Base-by-base conservation (phyloP, 2,797 vertebrate species). In the Adelosebastes latens region DNA sequence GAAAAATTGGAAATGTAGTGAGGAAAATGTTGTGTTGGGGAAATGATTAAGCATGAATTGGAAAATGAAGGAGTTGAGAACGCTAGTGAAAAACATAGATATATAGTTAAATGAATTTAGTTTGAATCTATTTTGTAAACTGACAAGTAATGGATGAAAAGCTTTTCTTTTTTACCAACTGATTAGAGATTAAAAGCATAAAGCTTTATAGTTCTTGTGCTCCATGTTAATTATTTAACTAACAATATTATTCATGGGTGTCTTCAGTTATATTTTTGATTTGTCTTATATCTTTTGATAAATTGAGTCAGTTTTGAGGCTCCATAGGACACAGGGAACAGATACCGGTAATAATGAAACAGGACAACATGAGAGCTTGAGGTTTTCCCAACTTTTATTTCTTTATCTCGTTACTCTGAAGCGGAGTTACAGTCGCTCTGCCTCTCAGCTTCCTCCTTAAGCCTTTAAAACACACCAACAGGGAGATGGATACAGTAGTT, bases 391-490 rank as follows among this genome's bases (percentile, higher is more conserved):
- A 84, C 52, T 90, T 95, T 94, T 95, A 94, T 95, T 95, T 94
- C 56, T 85, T 89, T 56, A 76, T 90, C 84, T 94, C 83, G 81
- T 92, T 82, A 80, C 79, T 90, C 81, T 87, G 86, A 81, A 90
- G 88, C 84, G 59, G 86, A 86, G 82, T 93, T 93, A 94, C 91
- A 95, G 84, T 90, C 91, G 84, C 77, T 82, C 88, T 89, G 85
- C 91, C 87, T 78, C 83, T 89, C 87, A 74, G 77, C 76, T 56
- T 91, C 83, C 81, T 91, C 87, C 87, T 89, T 79, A 93, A 87
- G 86, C 92, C 83, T 92, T 94, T 87, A 85, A 95, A 93, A 94
- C 84, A 96, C 95, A 95, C 81, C 87, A 92, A 95, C 92, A 94
- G 78, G 86, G 84, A 90, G 88, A 94, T 95, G 93, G 90, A 89